Base-by-base conservation (phyloP, 2,888 invertebrate species). In the Nomada ferruginata region DNA sequence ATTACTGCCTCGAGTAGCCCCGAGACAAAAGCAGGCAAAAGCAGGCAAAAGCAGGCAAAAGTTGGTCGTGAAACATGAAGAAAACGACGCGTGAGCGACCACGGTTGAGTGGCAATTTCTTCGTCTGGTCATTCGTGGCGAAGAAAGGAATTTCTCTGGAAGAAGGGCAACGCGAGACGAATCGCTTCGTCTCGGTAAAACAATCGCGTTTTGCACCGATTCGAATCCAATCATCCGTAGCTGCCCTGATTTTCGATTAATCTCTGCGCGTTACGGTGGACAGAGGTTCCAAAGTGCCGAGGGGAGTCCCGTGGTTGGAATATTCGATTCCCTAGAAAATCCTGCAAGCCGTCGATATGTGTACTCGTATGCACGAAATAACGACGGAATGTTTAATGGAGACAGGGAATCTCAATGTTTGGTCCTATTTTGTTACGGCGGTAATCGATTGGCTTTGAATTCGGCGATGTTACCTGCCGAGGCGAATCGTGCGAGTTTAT, bases 371-470 rank as follows among this genome's bases (percentile, higher is more conserved):
- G 36, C 53, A 66, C 75, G 64, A 71, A 53, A 65, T 77, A 81
- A 86, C 79, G 71, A 71, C 77, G 63, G 68, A 61, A 74, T 71
- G 79, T 80, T 71, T 84, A 82, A 86, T 73, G 57, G 74, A 65
- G 76, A 36, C 60, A 70, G 59, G 60, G 66, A 75, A 77, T 53
- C 70, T 77, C 73, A 73, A 85, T 76, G 74, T 70, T 55, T 60
- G 23, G 52, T 66, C 78, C 66, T 76, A 72, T 73, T 72, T 82
- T 18, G 76, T 64, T 20, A 26, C 50, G 42, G 53, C 60, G 63
- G 72, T 83, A 88, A 88, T 88, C 84, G 88, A 88, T 87, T 80
- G 81, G 60, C 70, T 70, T 79, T 80, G 82, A 83, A 85, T 87
- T 86, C 80, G 75, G 75, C 73, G 65, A 79, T 64, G 69, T 52